Evolutionary conservation across 2,113 vertebrate species (phyloP), one percentile per base, ranked within the genome.

Genomic region (Ascaphus truei): DNA sequence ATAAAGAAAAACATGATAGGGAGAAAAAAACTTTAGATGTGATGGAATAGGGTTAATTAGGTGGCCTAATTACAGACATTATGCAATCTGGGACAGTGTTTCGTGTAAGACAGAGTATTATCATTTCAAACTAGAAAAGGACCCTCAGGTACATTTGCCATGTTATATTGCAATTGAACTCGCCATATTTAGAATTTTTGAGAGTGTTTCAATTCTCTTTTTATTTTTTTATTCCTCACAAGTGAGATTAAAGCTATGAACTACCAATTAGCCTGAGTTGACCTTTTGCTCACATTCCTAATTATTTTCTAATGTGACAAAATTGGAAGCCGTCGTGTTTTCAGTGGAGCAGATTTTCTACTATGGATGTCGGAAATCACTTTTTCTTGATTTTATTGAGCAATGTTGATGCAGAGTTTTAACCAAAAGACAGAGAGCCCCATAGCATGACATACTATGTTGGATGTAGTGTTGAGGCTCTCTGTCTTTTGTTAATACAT

Each of bases 191-290:
- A 62, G 71, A 72, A 25, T 50, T 71, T 71, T 45, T 34, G 26
- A 71, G 8, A 29, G 58, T 52, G 58, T 60, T 72, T 71, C 81
- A 76, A 68, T 73, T 64, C 22, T 76, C 18, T 25, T 23, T 79
- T 79, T 76, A 73, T 84, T 82, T 83, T 73, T 65, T 25, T n/a
- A 77, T 77, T 60, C 56, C 51, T 75, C 68, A 77, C 25, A 74
- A 45, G 73, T 30, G 79, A 80, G 78, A 81, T 82, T 81, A 81
- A 77, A 79, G 81, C 76, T 72, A 76, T 69, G 79, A 81, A 79
- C 73, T 15, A 57, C 61, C 58, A 25, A 79, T 82, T 81, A 83
- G 68, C 65, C 55, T 43, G 60, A n/a, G 1, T 2, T 74, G 73
- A 77, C 78, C 74, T 79, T 71, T 75, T 50, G 30, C 75, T 71